Percentiles rank a stretch among this genome's conserved stretches.
Conservation (phyloP, 2,113 vertebrate species). For the Stigmatopora nigra region DNA sequence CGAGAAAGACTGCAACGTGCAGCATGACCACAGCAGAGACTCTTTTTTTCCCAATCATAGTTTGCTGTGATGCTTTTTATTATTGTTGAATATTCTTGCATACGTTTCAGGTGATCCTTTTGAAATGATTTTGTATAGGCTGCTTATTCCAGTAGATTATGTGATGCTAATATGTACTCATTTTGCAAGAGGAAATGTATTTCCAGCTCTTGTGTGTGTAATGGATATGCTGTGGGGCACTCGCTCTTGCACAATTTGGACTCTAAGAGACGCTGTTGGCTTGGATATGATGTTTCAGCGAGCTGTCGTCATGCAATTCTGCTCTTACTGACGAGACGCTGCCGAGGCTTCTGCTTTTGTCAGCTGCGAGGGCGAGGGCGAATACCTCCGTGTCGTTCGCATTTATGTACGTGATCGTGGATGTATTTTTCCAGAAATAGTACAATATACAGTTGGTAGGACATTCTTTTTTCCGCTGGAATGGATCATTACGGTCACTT, state of each 20-base stretch:
- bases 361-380: not conserved
- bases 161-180: too few species aligned
- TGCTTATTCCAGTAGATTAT: too few species aligned
- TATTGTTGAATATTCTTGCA: too few species aligned
- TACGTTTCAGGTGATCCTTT: too few species aligned
- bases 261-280: slow-evolving; percentile 44
- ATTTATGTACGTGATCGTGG: not conserved
- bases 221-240: too few species aligned
- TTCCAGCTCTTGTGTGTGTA: too few species aligned
- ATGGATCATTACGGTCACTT: not conserved
- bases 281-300: slow-evolving; percentile 2
- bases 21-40: too few species aligned
- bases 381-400: not conserved
- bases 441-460: not conserved
- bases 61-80: too few species aligned
- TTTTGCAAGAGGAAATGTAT: too few species aligned
- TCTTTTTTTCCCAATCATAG: too few species aligned
- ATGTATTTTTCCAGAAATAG: not conserved
- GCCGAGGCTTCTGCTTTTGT: not conserved
- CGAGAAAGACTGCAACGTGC: too few species aligned
- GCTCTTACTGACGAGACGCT: not conserved
- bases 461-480: not conserved
- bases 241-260: not conserved
- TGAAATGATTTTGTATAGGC: too few species aligned
- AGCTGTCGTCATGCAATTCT: not conserved